Evolutionary conservation across 2,888 invertebrate species (phyloP), one percentile per base, ranked within the genome.

Genomic region (Napeogenes inachia): DNA sequence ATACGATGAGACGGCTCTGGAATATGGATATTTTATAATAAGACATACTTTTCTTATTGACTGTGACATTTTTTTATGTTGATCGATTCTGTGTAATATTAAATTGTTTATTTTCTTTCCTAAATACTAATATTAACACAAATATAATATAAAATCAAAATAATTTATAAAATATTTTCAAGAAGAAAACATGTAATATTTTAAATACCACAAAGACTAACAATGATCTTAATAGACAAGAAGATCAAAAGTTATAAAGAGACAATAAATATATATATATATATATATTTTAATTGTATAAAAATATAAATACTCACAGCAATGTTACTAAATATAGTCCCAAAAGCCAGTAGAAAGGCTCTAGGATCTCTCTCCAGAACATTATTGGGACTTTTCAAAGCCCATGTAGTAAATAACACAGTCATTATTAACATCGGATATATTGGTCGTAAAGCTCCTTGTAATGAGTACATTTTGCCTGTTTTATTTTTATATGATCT

Each of bases 321-420:
- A 77, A 99, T 97, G 90, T 99, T 98, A 65, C 99, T 98, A 82
- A 99, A 99, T 62, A 98, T 92, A 6, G 97, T 97, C 67, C 99
- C 99, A 70, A 96, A 95, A 68, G 97, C 92, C 73, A 97, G 93
- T 79, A 95, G 95, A 78, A 98, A 94, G n/a, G 95, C 92, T 75
- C 99, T 92, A 0, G 99, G 97, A 78, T 98, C 96, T 64, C 89
- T 86, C 54, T 95, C 92, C 35, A 98, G 84, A 62, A 99, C 93
- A 75, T 94, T 87, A 68, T 92, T 93, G 0, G 95, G 95, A 0
- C 98, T 98, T 60, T 87, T 91, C 12, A 92, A 13, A 87, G 75
- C 92, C 89, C 75, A 96, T 84, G 62, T 93, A 87, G 73, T 94
- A 89, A 94, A 95, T 92, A 90, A 95, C 92, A 33, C 95, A 93